Evolutionary conservation across 2,113 vertebrate genomes (phyloP).

Genomic region (Anguilla japonica): DNA sequence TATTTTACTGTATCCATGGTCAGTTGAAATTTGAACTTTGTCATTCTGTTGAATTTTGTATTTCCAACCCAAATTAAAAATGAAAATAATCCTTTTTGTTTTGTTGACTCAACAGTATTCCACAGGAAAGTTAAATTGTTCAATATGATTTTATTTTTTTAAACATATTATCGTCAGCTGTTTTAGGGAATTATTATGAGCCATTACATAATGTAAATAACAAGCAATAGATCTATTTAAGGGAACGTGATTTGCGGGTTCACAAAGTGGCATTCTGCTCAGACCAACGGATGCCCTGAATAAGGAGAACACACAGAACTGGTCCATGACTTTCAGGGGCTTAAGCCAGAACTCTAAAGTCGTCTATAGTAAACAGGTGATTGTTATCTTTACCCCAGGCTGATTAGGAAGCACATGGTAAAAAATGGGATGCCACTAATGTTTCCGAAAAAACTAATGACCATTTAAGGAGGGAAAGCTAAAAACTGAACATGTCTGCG

Average conservation of each 20-base stretch:
- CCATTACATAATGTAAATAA: conserved; percentile 26
- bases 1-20: too few relatives aligned
- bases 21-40: too few relatives aligned
- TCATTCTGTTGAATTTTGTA: too few relatives aligned
- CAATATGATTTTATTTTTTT: background rate
- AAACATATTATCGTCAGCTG: background rate
- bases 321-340: background rate
- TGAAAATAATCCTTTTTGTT: too few relatives aligned
- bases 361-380: background rate
- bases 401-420: background rate
- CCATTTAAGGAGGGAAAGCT: background rate
- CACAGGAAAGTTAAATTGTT: too few relatives aligned
- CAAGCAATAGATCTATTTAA: conserved; percentile 29
- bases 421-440: background rate
- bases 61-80: too few relatives aligned
- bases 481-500: background rate
- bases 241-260: conserved; percentile 28
- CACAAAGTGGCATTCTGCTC: conserved; percentile 30
- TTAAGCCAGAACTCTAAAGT: background rate
- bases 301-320: conserved; percentile 27
- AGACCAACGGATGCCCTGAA: conserved; percentile 28
- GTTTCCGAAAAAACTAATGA: background rate
- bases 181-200: conserved; percentile 21
- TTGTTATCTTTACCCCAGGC: background rate
- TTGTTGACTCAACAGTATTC: too few relatives aligned